Base-by-base conservation (phyloP, 2,113 vertebrate species). In the Seriola aureovittata region DNA sequence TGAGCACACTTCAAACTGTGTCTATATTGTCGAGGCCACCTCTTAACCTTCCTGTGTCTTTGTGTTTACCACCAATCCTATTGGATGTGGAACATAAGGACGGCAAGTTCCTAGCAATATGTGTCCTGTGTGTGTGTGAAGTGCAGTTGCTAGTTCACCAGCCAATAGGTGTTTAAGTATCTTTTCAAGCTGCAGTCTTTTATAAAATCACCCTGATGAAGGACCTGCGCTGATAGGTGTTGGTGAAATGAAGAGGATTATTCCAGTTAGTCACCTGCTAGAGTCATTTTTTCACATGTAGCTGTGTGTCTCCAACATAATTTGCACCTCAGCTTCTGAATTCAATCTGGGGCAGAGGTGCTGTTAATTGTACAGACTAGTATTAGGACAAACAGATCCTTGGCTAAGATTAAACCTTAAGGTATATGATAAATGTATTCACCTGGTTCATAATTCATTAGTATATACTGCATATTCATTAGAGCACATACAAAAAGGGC, bases 31-130 rank as follows among this genome's bases (percentile, higher is more conserved):
- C 16, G 4, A 58, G 63, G 69, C 48, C 46, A 69, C 71, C 34
- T 46, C 77, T 85, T 36, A 32, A 76, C 59, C 42, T 44, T 73
- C 14, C 38, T 7, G 0, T 29, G 36, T 68, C 36, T 44, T 68
- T 32, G 63, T 64, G 4, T 19, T 54, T 32, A 48, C 13, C 12
- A 25, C 36, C 38, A 34, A 4, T 63, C 36, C 25, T 23, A 8
- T n/a, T 54, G 34, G 38, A 63, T 29, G 23, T 55, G 48, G 17
- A 21, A 23, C 58, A 52, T 23, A 64, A 75, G 48, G 23, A 59
- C 13, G 21, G 40, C 40, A 52, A 23, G 52, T 71, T 65, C 42
- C 19, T 54, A 0, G 8, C 19, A 38, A 6, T 66, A 34, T 69
- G 34, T 34, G 10, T 69, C 38, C 8, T 57, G 38, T 19, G 12